phyloP scores from a whole-genome alignment of 2,113 vertebrate species.

The Pleuronectes platessa region DNA sequence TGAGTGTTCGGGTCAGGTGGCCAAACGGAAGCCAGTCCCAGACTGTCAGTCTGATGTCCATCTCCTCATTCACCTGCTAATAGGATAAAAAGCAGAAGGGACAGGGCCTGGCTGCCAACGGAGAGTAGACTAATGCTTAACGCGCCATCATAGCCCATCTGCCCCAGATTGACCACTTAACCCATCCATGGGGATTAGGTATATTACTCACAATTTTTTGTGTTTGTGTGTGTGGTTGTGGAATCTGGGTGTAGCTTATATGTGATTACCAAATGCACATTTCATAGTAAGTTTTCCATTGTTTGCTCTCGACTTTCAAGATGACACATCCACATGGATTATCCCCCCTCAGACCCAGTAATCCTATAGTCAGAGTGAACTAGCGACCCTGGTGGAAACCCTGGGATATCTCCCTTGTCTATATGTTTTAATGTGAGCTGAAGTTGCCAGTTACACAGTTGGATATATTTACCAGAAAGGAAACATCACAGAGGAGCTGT shows the following conservation, averaged over 20 bases:
- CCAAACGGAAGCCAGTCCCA: conserved; percentile 41
- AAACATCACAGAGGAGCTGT: background rate
- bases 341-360: conserved; percentile 53
- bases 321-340: conserved; percentile 73
- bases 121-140: conserved; percentile 64
- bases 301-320: conserved; percentile 71
- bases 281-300: conserved; percentile 71
- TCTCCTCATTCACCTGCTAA: conserved; percentile 76
- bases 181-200: conserved; percentile 66
- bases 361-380: conserved; percentile 14
- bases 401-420: background rate
- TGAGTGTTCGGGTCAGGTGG: conserved; percentile 56
- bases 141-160: conserved; percentile 75
- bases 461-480: too few relatives aligned
- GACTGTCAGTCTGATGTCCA: conserved; percentile 78
- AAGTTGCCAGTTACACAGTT: too few relatives aligned
- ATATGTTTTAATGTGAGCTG: background rate
- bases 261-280: conserved; percentile 61
- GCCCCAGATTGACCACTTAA: conserved; percentile 59
- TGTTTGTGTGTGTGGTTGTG: conserved; percentile 24
- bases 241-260: conserved; percentile 29
- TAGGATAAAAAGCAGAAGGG: conserved; percentile 79
- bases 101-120: conserved; percentile 52
- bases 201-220: conserved; percentile 55
- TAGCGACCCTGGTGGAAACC: too few relatives aligned